phyloP scores from a whole-genome alignment of 1,140 invertebrate genomes.

The Megalopta genalis region DNA sequence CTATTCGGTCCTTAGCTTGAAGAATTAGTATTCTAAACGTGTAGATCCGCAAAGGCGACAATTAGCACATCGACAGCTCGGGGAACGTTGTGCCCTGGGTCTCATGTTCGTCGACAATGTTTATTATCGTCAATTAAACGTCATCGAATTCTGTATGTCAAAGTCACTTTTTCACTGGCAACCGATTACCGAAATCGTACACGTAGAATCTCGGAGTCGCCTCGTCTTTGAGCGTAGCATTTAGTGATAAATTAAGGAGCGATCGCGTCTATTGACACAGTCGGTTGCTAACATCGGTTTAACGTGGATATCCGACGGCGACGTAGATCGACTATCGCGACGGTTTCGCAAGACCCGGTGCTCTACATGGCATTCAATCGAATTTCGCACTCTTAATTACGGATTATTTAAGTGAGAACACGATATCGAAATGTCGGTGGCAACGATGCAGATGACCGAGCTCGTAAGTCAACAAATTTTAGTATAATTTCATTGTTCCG shows the following conservation, averaged over 20 bases:
- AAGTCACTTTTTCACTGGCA: not conserved
- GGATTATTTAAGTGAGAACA: too few relatives aligned
- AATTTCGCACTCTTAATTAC: too few relatives aligned
- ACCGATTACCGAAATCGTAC: not conserved
- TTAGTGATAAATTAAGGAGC: constrained; percentile 29
- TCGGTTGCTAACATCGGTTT: constrained; percentile 19
- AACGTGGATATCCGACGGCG: not conserved
- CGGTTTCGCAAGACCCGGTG: not conserved
- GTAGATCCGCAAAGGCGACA: too few relatives aligned
- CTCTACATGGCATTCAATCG: not conserved
- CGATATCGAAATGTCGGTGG: constrained; percentile 37
- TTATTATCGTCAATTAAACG: not conserved
- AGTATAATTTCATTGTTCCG: too few relatives aligned
- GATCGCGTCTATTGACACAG: constrained; percentile 33
- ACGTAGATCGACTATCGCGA: not conserved
- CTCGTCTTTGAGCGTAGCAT: not conserved
- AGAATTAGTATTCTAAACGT: too few relatives aligned
- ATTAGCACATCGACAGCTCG: too few relatives aligned
- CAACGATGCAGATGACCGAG: constrained; percentile 44
- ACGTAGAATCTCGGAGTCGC: not conserved
- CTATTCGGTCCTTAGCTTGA: too few relatives aligned
- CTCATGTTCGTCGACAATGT: not conserved
- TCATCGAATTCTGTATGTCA: too few relatives aligned
- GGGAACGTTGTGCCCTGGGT: not conserved
- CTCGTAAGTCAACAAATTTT: constrained; percentile 42